Percentiles rank a stretch among this genome's conserved stretches.
phyloP scores from a whole-genome alignment of 2,888 invertebrate genomes.

The Drosophila tripunctata region DNA sequence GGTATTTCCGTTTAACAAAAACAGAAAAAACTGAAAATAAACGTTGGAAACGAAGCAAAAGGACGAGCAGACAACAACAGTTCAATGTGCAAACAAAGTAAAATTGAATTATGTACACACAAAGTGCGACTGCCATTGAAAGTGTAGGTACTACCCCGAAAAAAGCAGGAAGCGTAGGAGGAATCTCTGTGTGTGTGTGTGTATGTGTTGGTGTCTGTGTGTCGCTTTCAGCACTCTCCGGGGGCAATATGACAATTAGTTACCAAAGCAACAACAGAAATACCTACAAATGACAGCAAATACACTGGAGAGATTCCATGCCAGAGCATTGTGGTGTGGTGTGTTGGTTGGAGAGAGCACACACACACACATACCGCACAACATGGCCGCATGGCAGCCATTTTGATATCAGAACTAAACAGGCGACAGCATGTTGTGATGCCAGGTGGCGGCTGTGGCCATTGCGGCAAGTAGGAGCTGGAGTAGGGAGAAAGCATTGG shows the following conservation, averaged over 20 bases:
- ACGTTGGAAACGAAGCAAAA: not conserved
- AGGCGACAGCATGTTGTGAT: conserved; percentile 41
- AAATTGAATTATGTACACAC: conserved; percentile 52
- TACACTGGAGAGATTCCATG: conserved; percentile 55
- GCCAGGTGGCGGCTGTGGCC: conserved; percentile 37
- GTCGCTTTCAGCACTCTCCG: conserved; percentile 61
- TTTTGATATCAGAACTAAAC: conserved; percentile 68
- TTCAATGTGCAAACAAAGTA: conserved; percentile 44
- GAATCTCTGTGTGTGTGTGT: not conserved
- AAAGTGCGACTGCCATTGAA: conserved; percentile 20
- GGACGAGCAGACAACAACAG: conserved; percentile 15
- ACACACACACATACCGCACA: conserved; percentile 42
- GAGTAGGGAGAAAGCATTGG: not conserved
- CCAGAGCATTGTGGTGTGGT: conserved; percentile 4
- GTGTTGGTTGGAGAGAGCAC: too few relatives aligned
- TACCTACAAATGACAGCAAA: conserved; percentile 76
- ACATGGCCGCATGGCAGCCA: conserved; percentile 70
- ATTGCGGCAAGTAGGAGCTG: conserved; percentile 5
- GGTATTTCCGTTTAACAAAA: conserved; percentile 51
- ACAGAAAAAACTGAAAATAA: conserved; percentile 10
- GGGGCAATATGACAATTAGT: conserved; percentile 77
- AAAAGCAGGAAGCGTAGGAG: not conserved
- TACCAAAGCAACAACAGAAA: conserved; percentile 77
- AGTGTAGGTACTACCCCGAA: conserved; percentile 9
- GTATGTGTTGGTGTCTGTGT: conserved; percentile 27